Evolutionary conservation across 35 echinoderm and acorn worm species (phyloP).

Genomic region (Anneissia japonica): DNA sequence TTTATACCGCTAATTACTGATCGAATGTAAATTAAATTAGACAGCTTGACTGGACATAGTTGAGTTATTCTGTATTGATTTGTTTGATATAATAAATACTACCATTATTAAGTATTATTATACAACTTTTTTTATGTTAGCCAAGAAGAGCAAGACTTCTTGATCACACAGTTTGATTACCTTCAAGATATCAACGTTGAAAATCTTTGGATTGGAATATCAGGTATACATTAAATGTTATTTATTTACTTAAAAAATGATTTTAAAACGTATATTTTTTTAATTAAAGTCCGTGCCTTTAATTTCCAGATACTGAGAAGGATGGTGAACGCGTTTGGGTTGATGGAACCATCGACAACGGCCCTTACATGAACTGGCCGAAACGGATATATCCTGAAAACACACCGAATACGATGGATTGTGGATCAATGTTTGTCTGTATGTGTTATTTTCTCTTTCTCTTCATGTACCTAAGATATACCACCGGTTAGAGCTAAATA

Average conservation of each 20-base stretch:
- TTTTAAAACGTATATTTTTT: too few relatives aligned
- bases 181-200: slow-evolving; percentile 20
- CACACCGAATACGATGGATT: slow-evolving; percentile 1
- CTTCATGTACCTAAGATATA: too few relatives aligned
- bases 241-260: too few relatives aligned
- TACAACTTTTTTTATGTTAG: slow-evolving; percentile 15
- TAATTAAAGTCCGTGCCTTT: too few relatives aligned
- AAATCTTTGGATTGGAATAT: slow-evolving; percentile 50
- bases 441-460: not conserved
- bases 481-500: too few relatives aligned
- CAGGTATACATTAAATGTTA: too few relatives aligned
- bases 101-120: not conserved
- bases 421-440: slow-evolving; percentile 39
- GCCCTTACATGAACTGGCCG: slow-evolving; percentile 33
- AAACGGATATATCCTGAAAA: slow-evolving; percentile 22
- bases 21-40: not conserved
- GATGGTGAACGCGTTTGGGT: slow-evolving; percentile 35
- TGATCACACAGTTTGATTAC: slow-evolving; percentile 23
- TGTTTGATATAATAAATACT: not conserved
- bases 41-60: not conserved
- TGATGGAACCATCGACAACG: slow-evolving; percentile 7
- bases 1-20: not conserved
- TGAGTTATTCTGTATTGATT: not conserved
- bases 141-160: slow-evolving; percentile 36
- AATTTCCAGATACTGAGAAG: not conserved